These are phyloP conservation scores for Synanthedon tipuliformis DNA, from an alignment of 2,888 invertebrate genomes.

Conservation along the genomic window DNA sequence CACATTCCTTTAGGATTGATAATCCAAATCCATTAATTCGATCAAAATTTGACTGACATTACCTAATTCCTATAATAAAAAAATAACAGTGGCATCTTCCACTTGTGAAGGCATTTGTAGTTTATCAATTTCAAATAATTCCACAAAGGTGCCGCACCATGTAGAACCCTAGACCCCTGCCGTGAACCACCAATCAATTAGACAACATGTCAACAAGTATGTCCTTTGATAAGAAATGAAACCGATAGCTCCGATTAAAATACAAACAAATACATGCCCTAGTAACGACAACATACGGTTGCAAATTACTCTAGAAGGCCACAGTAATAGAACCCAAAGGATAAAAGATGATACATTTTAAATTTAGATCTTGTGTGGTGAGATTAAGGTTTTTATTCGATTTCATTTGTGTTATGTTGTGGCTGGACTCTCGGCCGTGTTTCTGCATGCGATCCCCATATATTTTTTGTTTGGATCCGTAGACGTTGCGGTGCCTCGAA, in stretches of 20 bases:
- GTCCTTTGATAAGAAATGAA: conserved; percentile 57
- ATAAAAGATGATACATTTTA: conserved; percentile 7
- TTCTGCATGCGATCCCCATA: conserved; percentile 56
- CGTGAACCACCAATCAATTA: conserved; percentile 68
- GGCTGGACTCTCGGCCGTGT: conserved; percentile 31
- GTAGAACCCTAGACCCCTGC: conserved; percentile 57
- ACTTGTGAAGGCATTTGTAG: conserved; percentile 60
- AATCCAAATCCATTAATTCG: neutral
- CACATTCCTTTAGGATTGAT: neutral
- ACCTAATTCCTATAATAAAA: conserved; percentile 24
- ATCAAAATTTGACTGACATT: conserved; percentile 29
- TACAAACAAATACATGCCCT: conserved; percentile 45
- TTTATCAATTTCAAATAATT: conserved; percentile 67
- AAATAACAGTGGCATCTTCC: conserved; percentile 63
- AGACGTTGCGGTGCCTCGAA: conserved; percentile 67
- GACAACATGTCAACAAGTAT: conserved; percentile 70
- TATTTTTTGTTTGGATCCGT: conserved; percentile 56
- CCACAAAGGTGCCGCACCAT: conserved; percentile 59
- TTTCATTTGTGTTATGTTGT: conserved; percentile 16
- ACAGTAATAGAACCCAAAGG: conserved; percentile 20
- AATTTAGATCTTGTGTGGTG: conserved; percentile 17
- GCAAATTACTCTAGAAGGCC: conserved; percentile 31
- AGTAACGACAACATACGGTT: conserved; percentile 41
- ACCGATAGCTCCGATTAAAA: conserved; percentile 23
- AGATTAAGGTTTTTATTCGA: conserved; percentile 1